Evolutionary conservation across 2,113 vertebrate genomes (phyloP).

Genomic region (Macroglossus sobrinus): DNA sequence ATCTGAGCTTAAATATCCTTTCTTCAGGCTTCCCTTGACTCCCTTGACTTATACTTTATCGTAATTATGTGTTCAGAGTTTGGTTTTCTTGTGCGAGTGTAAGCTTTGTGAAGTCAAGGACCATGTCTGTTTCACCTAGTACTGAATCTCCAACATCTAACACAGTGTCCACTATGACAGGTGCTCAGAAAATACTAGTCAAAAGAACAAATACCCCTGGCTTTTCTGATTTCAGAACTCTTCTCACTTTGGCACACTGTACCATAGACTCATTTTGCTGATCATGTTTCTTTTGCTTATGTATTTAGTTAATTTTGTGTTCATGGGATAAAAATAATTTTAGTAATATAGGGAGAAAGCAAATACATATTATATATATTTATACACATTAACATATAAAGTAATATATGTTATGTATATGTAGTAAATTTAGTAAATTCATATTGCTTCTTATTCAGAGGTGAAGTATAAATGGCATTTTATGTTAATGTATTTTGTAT

Average conservation of each 20-base stretch:
- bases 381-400: neutral
- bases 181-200: neutral
- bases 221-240: neutral
- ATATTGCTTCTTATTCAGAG: neutral
- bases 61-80: neutral
- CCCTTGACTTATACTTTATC: neutral
- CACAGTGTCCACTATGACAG: neutral
- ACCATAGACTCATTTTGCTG: neutral
- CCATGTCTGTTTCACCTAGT: neutral
- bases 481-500: neutral
- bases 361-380: neutral
- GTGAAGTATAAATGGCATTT: neutral
- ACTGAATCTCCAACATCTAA: neutral
- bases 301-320: neutral
- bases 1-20: neutral
- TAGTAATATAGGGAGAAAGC: neutral
- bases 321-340: neutral
- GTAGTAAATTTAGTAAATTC: neutral
- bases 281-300: neutral
- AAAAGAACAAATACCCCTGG: neutral
- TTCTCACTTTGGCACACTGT: neutral
- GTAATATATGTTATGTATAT: neutral
- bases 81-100: neutral
- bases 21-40: neutral
- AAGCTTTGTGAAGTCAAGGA: neutral